Evolutionary conservation across 2,888 invertebrate species (phyloP).

Genomic region (Melipona bicolor): DNA sequence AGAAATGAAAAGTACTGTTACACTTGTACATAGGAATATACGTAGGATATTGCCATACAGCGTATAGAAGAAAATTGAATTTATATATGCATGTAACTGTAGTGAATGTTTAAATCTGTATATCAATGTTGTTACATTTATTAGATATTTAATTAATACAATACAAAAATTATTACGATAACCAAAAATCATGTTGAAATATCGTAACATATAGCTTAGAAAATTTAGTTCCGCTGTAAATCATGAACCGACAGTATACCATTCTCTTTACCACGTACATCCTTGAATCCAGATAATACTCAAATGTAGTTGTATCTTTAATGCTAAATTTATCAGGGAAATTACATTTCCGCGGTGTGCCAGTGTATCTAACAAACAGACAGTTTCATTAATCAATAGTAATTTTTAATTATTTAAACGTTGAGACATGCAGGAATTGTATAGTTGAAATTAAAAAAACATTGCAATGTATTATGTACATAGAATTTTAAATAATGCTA

Average conservation of each 20-base stretch:
- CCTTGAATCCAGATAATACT: conserved; percentile 61
- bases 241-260: conserved; percentile 21
- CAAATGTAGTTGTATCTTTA: conserved; percentile 53
- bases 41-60: conserved; percentile 57
- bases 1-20: conserved; percentile 63
- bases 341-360: conserved; percentile 30
- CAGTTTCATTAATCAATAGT: background rate
- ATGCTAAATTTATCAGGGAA: conserved; percentile 22
- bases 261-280: conserved; percentile 25
- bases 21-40: conserved; percentile 77
- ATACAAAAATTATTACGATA: conserved; percentile 23
- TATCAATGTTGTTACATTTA: conserved; percentile 59
- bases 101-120: conserved; percentile 60
- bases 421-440: background rate
- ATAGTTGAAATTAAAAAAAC: background rate
- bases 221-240: conserved; percentile 20
- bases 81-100: conserved; percentile 67
- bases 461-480: background rate
- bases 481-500: background rate
- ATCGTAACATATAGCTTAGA: conserved; percentile 25
- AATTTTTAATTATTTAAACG: conserved; percentile 13
- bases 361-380: conserved; percentile 4
- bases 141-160: conserved; percentile 56
- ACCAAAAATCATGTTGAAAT: conserved; percentile 24
- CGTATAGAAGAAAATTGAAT: conserved; percentile 60